Evolutionary conservation across 2,113 vertebrate species (phyloP), one percentile per base, ranked within the genome.

Genomic region (Mesoclemmys tuberculata): DNA sequence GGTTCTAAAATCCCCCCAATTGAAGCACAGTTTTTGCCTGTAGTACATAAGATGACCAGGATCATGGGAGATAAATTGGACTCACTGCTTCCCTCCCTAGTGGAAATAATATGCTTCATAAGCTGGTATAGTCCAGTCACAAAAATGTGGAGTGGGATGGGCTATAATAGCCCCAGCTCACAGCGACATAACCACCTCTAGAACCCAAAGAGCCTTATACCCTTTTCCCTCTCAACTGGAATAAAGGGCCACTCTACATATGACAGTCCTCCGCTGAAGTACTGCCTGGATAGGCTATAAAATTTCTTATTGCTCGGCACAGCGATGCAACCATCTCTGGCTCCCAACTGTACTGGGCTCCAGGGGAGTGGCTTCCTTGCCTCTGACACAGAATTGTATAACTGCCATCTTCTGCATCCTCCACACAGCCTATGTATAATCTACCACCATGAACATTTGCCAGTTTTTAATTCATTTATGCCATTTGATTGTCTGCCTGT

Each of bases 381-480:
- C 7, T 85, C 16, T 78, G 49, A 11, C 41, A 80, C 16, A 2
- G 27, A 89, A 29, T 48, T 87, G 26, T 79, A 58, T 22, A 90
- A 82, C 84, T 81, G 2, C 3, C 35, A 52, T 38, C 61, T 83
- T 88, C 46, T 79, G 41, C 75, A 89, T 90, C 87, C 58, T 91
- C 55, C 54, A 85, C 71, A 27, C 41, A 61, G 21, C 54, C 41
- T 74, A 51, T 18, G 5, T 82, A 77, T 94, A 87, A 85, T 87
- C 93, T 90, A 46, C 29, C 94, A 80, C 41, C 80, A 52, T 94
- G 92, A 92, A 27, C 51, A 75, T 46, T 46, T 94, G 85, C 81
- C 87, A 91, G 22, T 71, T 97, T 95, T 90, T 77, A 96, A 94
- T 93, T 64, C n/a, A 82, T 46, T 94, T 82, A 64, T 95, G 64